phyloP scores from a whole-genome alignment of 2,113 vertebrate genomes.

The Peromyscus polionotus region DNA sequence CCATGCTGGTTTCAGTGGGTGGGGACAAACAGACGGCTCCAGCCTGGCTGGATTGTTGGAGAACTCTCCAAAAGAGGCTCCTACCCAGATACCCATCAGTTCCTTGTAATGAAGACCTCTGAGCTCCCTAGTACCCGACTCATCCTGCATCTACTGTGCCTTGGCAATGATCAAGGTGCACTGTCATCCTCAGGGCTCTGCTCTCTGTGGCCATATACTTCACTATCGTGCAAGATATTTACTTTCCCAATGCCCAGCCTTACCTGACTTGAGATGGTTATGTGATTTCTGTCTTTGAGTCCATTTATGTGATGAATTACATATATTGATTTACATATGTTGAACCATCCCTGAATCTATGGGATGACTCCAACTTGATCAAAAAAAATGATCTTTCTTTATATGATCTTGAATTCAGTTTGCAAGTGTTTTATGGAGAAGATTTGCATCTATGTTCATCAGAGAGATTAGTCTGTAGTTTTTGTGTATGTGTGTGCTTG shows the following conservation, averaged over 20 bases:
- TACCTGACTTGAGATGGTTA: neutral
- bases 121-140: fast-evolving
- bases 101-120: neutral
- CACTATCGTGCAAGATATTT: neutral
- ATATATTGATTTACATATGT: neutral
- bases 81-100: fast-evolving
- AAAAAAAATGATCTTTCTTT: neutral
- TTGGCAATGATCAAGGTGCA: too few relatives aligned
- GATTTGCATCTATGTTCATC: neutral
- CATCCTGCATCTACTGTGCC: fast-evolving
- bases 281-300: neutral
- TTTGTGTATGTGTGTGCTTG: neutral
- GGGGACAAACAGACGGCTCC: too few relatives aligned
- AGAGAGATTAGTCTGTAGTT: neutral
- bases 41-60: fast-evolving
- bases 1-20: fast-evolving
- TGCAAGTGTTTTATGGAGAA: neutral
- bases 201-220: neutral
- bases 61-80: fast-evolving
- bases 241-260: neutral
- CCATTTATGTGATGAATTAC: neutral
- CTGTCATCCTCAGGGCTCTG: neutral
- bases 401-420: neutral
- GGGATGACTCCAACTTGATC: neutral
- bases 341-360: neutral